Evolutionary conservation across 1,140 invertebrate species (phyloP).

Genomic region (Cecropterus lyciades): DNA sequence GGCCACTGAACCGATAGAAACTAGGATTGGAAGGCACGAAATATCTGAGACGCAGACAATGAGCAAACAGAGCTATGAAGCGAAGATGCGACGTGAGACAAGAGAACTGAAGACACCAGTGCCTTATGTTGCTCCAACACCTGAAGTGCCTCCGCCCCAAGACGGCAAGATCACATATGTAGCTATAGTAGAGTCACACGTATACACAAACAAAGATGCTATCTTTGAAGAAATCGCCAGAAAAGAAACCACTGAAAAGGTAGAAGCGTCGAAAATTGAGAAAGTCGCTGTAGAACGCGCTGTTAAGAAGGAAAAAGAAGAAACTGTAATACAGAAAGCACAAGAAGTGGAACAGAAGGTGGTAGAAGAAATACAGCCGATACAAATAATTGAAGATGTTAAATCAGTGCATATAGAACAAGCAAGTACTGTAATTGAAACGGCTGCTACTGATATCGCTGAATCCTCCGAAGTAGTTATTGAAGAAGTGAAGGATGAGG

Average conservation of each 20-base stretch:
- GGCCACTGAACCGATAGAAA: too few relatives aligned
- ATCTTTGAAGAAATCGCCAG: slow-evolving; percentile 41
- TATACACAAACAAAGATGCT: slow-evolving; percentile 70
- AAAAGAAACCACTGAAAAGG: background rate
- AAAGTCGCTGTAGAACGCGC: slow-evolving; percentile 9
- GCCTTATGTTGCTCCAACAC: background rate
- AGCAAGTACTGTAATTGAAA: slow-evolving; percentile 15
- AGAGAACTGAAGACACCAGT: slow-evolving; percentile 24
- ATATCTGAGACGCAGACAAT: too few relatives aligned
- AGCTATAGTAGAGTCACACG: slow-evolving; percentile 72
- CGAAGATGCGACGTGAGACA: slow-evolving; percentile 9
- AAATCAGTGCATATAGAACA: slow-evolving; percentile 21
- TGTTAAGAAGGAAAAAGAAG: slow-evolving; percentile 12
- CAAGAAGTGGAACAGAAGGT: slow-evolving; percentile 22
- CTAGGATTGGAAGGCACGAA: too few relatives aligned
- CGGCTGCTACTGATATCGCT: slow-evolving; percentile 13
- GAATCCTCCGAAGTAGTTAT: slow-evolving; percentile 42
- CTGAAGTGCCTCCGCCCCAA: slow-evolving; percentile 26
- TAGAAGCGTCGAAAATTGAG: slow-evolving; percentile 26
- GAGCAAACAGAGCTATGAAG: slow-evolving; percentile 6
- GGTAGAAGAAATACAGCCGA: slow-evolving; percentile 12
- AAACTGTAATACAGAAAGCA: slow-evolving; percentile 20
- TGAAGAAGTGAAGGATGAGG: slow-evolving; percentile 39
- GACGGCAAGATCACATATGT: slow-evolving; percentile 58
- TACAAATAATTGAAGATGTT: slow-evolving; percentile 23